phyloP scores from a whole-genome alignment of 2,113 vertebrate species.

The Laticauda colubrina region DNA sequence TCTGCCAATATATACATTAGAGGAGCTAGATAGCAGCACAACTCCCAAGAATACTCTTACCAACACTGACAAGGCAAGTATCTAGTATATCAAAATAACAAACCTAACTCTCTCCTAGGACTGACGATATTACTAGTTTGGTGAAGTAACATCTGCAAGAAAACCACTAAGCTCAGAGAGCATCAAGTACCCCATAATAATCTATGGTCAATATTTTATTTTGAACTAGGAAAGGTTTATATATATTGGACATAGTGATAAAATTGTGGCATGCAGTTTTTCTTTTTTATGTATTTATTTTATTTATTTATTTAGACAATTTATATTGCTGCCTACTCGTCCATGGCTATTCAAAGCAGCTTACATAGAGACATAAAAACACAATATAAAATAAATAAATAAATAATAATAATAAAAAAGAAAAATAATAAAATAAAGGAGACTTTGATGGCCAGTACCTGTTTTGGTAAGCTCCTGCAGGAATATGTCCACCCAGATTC shows the following conservation, averaged over 20 bases:
- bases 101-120: background rate
- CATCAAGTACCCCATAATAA: background rate
- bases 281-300: background rate
- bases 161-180: background rate
- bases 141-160: background rate
- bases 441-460: background rate
- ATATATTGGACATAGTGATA: background rate
- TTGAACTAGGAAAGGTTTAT: background rate
- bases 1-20: no score
- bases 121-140: background rate
- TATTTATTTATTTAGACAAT: no score
- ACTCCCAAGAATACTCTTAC: background rate
- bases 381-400: no score
- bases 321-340: no score
- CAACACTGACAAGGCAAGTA: background rate
- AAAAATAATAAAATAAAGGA: background rate
- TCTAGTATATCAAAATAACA: background rate
- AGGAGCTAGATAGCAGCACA: background rate
- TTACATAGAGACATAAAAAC: no score
- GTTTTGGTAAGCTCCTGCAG: background rate
- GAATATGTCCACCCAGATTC: background rate
- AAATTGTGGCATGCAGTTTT: background rate
- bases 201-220: background rate
- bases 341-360: no score
- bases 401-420: no score